Evolutionary conservation across 2,113 vertebrate genomes (phyloP), one percentile per base, ranked within the genome.

Genomic region (Aix galericulata): DNA sequence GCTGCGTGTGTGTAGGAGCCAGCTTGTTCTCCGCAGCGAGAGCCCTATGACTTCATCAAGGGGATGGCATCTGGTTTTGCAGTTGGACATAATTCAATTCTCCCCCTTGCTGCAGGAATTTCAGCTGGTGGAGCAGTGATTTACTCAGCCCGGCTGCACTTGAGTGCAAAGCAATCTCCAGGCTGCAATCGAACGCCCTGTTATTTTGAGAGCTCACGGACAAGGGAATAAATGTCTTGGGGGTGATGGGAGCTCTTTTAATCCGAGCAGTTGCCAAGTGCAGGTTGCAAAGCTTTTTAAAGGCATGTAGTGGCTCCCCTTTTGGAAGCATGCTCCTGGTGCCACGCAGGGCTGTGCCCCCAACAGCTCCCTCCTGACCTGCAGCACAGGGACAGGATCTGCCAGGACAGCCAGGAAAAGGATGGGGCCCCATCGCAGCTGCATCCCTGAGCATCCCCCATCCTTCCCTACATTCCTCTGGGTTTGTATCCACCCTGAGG

Each of bases 61-160:
- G 94, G 92, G 95, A 95, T 94, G 93, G 82, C 80, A 91, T 91
- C 93, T 95, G 95, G 82, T 92, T 97, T 94, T 86, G 76, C 92
- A 78, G 72, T 83, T 80, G 88, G 91, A 77, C 78, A 83, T 93
- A 85, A 89, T 91, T 94, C 92, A 94, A 82, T 94, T 95, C 89
- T 92, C 83, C 95, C 91, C 89, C 89, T 78, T 67, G 92, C 92
- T 91, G 93, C 96, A 95, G 83, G 60, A 91, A 94, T 91, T 92
- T 82, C 94, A 86, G 68, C 82, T 78, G 87, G 91, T 75, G 90
- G 88, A 86, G 85, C 66, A 76, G n/a, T 58, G 90, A 88, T 80
- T 81, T 73, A 91, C 91, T 79, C 79, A 88, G 89, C 59, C 80
- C 2, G 71, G 42, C 50, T 90, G 80, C 91, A 89, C 88, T 92